Base-by-base conservation (phyloP, 2,888 invertebrate genomes). In the Cryptosula pallasiana region DNA sequence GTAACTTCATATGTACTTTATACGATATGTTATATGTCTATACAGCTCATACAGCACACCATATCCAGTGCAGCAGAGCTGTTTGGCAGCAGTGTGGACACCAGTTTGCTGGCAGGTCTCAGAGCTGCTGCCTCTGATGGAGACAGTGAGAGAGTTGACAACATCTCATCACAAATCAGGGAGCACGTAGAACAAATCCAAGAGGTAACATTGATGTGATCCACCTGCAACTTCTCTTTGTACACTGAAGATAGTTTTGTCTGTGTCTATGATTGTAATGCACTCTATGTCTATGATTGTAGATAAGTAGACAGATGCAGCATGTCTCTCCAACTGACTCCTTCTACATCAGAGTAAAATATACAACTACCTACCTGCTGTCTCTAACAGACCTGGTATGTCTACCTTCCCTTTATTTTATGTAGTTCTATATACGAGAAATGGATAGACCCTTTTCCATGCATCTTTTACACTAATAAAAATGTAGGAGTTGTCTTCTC, bases 151-250 rank as follows among this genome's bases (percentile, higher is more conserved):
- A 90, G 93, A 85, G 90, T 98, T 80, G 94, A 95, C 85, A 94
- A 93, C 86, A 91, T 92, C 85, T 92, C 94, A 80, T 93, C 94
- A 87, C 91, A 92, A 86, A 97, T 98, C 86, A 92, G 94, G 84
- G 97, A 98, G 86, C 95, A 95, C 86, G 92, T 96, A 83, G 98
- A 98, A 87, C 98, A 98, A 86, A 92, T 98, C 82, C 92, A 97
- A 86, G 98, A 99, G 89, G 96, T 95, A 79, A n/a, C n/a, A n/a
- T n/a, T n/a, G n/a, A n/a, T n/a, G n/a, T n/a, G n/a, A n/a, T n/a
- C n/a, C n/a, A n/a, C n/a, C n/a, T n/a, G n/a, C n/a, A n/a, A n/a
- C n/a, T n/a, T n/a, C n/a, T n/a, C n/a, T n/a, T n/a, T n/a, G n/a
- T n/a, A n/a, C n/a, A n/a, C n/a, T n/a, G n/a, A n/a, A n/a, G n/a